Conservation (phyloP, 1,140 invertebrate species). For the Oscheius sp. region DNA sequence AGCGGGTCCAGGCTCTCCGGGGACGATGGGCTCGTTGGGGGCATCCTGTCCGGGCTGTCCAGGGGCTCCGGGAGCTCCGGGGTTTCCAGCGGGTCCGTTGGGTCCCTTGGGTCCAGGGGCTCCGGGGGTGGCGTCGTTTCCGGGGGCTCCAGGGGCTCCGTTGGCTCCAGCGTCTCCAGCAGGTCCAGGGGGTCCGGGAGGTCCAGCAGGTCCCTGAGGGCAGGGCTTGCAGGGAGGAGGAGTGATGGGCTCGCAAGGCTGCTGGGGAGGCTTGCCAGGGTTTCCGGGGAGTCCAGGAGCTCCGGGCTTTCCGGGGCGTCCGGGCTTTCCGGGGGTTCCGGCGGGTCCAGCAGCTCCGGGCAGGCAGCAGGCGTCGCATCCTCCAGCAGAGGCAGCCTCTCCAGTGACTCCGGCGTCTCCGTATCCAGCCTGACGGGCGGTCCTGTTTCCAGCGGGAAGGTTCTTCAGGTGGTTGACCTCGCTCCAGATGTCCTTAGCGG, state of each 20-base stretch:
- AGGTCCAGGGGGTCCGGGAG: conserved; percentile 39
- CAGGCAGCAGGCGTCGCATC: conserved; percentile 41
- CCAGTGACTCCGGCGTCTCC: conserved; percentile 25
- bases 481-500: conserved; percentile 42
- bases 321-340: conserved; percentile 36
- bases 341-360: conserved; percentile 39
- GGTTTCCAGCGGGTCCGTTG: conserved; percentile 31
- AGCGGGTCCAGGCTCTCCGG: conserved; percentile 37
- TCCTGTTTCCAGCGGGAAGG: conserved; percentile 30
- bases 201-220: conserved; percentile 32
- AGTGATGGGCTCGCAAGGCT: conserved; percentile 34
- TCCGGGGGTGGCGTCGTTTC: conserved; percentile 34
- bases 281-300: conserved; percentile 26
- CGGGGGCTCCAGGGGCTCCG: conserved; percentile 33
- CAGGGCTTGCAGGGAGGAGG: conserved; percentile 36
- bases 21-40: conserved; percentile 34
- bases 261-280: conserved; percentile 36
- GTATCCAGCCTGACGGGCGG: conserved; percentile 41
- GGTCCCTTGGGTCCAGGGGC: conserved; percentile 35
- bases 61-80: conserved; percentile 31
- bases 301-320: conserved; percentile 39
- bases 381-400: conserved; percentile 13
- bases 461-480: conserved; percentile 38
- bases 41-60: conserved; percentile 37
- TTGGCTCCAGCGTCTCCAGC: conserved; percentile 32